Percentiles rank a stretch among this genome's conserved stretches.
Evolutionary conservation across 2,888 invertebrate species (phyloP).

Genomic region (Steinernema carpocapsae): DNA sequence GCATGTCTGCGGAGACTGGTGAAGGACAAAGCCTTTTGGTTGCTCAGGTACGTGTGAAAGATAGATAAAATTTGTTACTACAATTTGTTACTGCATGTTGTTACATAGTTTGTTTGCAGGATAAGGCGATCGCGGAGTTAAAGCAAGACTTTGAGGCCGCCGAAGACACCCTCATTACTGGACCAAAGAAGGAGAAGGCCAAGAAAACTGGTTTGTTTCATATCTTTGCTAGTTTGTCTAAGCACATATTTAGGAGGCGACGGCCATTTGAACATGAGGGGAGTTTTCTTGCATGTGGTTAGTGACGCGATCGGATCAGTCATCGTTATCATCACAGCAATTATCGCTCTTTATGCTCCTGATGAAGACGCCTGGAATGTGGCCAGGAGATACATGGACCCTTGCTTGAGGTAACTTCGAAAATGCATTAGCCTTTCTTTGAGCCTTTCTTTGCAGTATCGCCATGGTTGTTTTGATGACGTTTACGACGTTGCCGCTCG

Average conservation of each 20-base stretch:
- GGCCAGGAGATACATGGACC: slow-evolving; percentile 83
- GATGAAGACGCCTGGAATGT: slow-evolving; percentile 76
- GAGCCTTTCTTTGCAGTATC: slow-evolving; percentile 74
- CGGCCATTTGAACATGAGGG: slow-evolving; percentile 95
- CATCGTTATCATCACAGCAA: slow-evolving; percentile 85
- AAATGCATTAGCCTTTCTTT: background rate
- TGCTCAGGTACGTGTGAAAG: slow-evolving; percentile 2
- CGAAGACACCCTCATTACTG: slow-evolving; percentile 46
- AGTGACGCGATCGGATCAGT: slow-evolving; percentile 95
- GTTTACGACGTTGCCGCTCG: slow-evolving; percentile 70
- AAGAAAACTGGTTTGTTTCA: slow-evolving; percentile 27
- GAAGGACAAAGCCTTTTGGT: slow-evolving; percentile 12
- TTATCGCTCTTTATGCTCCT: slow-evolving; percentile 75
- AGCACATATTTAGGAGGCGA: slow-evolving; percentile 69
- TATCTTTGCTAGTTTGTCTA: background rate
- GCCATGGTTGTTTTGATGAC: slow-evolving; percentile 78
- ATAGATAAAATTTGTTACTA: background rate
- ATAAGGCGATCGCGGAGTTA: slow-evolving; percentile 17
- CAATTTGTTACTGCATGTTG: background rate
- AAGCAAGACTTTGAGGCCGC: slow-evolving; percentile 46
- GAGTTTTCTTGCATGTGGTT: slow-evolving; percentile 96
- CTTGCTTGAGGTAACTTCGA: slow-evolving; percentile 76
- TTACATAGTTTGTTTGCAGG: background rate
- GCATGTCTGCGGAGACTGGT: background rate
- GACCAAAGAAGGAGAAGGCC: slow-evolving; percentile 32